Percentiles rank a stretch among this genome's conserved stretches.
Evolutionary conservation across 2,797 vertebrate species (phyloP).

Genomic region (Typhlichthys subterraneus): DNA sequence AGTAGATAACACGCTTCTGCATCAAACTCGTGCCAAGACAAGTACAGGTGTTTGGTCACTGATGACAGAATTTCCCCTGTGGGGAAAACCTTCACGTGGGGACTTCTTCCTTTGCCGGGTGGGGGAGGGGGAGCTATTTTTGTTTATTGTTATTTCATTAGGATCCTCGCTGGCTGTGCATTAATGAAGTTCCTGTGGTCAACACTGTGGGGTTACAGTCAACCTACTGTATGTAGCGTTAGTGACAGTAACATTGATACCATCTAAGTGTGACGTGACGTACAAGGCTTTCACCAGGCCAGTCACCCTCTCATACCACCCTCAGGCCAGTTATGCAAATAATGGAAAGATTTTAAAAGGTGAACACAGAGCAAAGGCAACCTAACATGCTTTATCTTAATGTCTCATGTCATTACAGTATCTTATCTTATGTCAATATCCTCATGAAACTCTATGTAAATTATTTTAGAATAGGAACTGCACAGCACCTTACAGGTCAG

Average conservation of each 20-base stretch:
- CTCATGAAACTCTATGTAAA: slow-evolving; percentile 25
- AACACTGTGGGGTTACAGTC: too few species aligned
- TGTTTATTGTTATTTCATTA: too few species aligned
- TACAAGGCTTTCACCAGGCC: slow-evolving; percentile 40
- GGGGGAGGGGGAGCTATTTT: too few species aligned
- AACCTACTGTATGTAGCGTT: too few species aligned
- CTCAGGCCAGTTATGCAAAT: slow-evolving; percentile 60
- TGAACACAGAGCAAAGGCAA: slow-evolving; percentile 18
- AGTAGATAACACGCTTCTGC: not conserved
- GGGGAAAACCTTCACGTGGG: too few species aligned
- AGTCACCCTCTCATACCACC: slow-evolving; percentile 44
- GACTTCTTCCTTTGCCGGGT: too few species aligned
- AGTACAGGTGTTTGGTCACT: not conserved
- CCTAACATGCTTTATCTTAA: slow-evolving; percentile 20
- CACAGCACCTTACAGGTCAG: not conserved
- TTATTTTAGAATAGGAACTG: not conserved
- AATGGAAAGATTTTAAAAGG: slow-evolving; percentile 42
- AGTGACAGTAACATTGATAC: too few species aligned
- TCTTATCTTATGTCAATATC: slow-evolving; percentile 15
- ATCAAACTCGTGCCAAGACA: slow-evolving; percentile 2
- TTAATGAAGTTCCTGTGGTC: too few species aligned
- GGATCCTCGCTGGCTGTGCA: too few species aligned
- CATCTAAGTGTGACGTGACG: slow-evolving; percentile 11
- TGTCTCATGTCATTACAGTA: not conserved
- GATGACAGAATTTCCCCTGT: not conserved